These are phyloP conservation scores for Ormyrus thymus DNA, from an alignment of 2,888 invertebrate genomes.

Conservation along the genomic window DNA sequence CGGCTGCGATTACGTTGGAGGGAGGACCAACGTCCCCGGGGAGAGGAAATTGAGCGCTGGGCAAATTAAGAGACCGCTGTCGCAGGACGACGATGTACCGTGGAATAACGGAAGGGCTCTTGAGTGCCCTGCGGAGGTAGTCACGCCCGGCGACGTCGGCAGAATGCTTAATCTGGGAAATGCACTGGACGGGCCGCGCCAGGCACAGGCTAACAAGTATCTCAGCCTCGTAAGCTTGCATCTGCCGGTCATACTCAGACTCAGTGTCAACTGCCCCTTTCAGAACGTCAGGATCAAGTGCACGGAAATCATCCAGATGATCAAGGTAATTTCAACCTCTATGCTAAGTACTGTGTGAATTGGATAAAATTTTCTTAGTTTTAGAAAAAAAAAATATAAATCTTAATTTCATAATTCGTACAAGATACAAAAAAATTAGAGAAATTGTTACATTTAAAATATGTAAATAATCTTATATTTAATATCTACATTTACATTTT, in stretches of 20 bases:
- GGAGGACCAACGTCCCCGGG: constrained; percentile 42
- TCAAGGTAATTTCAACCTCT: constrained; percentile 75
- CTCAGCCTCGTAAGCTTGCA: constrained; percentile 77
- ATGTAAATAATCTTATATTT: no score
- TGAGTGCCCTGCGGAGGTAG: constrained; percentile 61
- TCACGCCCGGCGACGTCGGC: constrained; percentile 73
- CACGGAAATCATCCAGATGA: constrained; percentile 77
- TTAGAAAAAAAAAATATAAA: no score
- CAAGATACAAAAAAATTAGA: no score
- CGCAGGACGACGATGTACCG: constrained; percentile 70
- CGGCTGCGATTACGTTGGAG: background rate
- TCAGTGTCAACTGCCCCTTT: constrained; percentile 79
- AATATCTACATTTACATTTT: no score
- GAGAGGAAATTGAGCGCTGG: constrained; percentile 71
- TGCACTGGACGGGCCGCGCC: constrained; percentile 71
- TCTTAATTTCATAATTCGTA: no score
- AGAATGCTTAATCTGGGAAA: constrained; percentile 73
- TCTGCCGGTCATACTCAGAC: constrained; percentile 78
- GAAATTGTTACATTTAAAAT: no score
- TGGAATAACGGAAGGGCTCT: constrained; percentile 70
- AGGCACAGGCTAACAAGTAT: constrained; percentile 75
- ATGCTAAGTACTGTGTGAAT: no score
- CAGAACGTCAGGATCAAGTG: constrained; percentile 79
- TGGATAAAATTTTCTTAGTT: no score
- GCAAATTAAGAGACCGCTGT: constrained; percentile 69